phyloP scores from a whole-genome alignment of 2,888 invertebrate species.

The Gymnoscelis rufifasciata region DNA sequence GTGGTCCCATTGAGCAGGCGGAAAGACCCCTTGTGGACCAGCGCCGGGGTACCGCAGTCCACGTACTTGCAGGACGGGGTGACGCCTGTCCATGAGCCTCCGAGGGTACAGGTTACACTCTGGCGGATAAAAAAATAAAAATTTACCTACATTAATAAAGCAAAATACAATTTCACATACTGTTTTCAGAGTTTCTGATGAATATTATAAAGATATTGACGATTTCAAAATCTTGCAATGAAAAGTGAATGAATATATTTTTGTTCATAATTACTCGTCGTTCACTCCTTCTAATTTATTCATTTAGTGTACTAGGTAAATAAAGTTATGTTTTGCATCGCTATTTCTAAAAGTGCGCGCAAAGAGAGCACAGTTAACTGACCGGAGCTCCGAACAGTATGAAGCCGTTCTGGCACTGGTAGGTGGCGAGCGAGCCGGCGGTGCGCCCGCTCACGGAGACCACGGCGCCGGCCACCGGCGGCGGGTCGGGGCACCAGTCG shows the following conservation, averaged over 20 bases:
- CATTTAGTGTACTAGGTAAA: no score
- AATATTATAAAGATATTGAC: no score
- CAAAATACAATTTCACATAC: no score
- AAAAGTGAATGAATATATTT: no score
- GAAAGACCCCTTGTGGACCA: conserved; percentile 87
- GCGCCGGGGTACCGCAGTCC: conserved; percentile 90
- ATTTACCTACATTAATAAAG: not conserved
- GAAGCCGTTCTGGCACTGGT: conserved; percentile 90
- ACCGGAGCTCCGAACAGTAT: conserved; percentile 90
- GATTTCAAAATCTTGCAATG: no score
- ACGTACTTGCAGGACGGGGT: conserved; percentile 91
- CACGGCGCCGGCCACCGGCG: conserved; percentile 85
- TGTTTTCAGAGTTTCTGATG: no score
- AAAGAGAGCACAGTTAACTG: no score
- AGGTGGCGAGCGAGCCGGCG: conserved; percentile 89
- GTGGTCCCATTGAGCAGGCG: conserved; percentile 87
- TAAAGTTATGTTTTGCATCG: no score
- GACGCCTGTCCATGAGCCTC: conserved; percentile 90
- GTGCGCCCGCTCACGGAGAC: conserved; percentile 85
- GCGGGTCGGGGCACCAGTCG: conserved; percentile 93
- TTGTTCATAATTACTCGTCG: no score
- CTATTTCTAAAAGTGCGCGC: no score
- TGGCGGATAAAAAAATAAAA: conserved; percentile 37
- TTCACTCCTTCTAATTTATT: no score
- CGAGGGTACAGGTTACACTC: conserved; percentile 90